A percentile compares a stretch with the other conserved stretches of the same genome.
Evolutionary conservation across 2,888 invertebrate genomes (phyloP).

Genomic region (Platycheirus rosarum): DNA sequence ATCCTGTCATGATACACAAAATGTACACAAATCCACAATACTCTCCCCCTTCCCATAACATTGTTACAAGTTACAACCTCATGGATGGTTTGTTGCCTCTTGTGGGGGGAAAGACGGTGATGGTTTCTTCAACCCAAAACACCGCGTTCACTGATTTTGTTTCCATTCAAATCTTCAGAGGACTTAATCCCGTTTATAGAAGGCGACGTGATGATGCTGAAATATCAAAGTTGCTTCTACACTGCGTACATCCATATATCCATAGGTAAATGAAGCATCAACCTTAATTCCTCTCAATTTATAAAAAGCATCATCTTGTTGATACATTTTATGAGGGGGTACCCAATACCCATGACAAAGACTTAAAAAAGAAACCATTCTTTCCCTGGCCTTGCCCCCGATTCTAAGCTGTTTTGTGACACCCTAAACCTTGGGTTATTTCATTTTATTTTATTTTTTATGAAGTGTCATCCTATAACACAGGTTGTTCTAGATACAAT

Average conservation of each 20-base stretch:
- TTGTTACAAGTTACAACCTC: neutral
- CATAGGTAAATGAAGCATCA: conserved; percentile 44
- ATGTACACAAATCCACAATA: conserved; percentile 3
- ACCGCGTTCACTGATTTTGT: conserved; percentile 47
- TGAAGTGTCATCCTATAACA: conserved; percentile 63
- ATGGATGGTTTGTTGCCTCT: neutral
- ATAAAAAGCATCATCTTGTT: conserved; percentile 46
- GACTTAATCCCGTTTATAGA: conserved; percentile 58
- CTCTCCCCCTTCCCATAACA: neutral
- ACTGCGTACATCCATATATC: neutral
- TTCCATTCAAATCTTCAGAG: conserved; percentile 60
- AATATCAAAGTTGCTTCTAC: neutral
- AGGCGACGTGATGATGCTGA: neutral
- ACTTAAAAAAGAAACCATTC: conserved; percentile 48
- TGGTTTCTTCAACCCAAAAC: conserved; percentile 4
- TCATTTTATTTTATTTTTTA: conserved; percentile 31
- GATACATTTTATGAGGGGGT: conserved; percentile 42
- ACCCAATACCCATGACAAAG: neutral
- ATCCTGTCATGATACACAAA: conserved; percentile 5
- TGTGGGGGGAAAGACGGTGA: neutral
- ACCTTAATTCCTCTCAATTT: conserved; percentile 42
- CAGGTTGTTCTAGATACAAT: conserved; percentile 39
- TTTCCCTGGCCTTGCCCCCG: no score
- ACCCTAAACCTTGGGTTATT: conserved; percentile 62
- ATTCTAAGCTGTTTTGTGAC: conserved; percentile 73